A percentile compares a stretch with the other conserved stretches of the same genome.
phyloP scores from a whole-genome alignment of 1,140 invertebrate genomes.

The Cydia fagiglandana region DNA sequence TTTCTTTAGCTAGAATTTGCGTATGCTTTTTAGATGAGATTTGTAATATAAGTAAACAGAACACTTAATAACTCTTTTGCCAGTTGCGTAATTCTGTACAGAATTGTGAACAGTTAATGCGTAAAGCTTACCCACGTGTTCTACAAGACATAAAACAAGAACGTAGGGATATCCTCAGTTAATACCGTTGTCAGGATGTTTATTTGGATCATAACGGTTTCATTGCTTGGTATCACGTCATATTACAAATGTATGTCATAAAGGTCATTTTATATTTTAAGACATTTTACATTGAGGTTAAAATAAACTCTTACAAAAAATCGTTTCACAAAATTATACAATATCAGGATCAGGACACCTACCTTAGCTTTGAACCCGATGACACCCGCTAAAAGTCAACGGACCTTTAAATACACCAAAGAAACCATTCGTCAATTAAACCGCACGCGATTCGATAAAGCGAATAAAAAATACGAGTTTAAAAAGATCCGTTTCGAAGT shows the following conservation, averaged over 20 bases:
- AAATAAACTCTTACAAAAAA: not conserved
- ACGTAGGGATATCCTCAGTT: not conserved
- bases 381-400: constrained; percentile 46
- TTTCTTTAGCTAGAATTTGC: not conserved
- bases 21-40: not conserved
- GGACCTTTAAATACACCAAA: constrained; percentile 64
- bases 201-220: not conserved
- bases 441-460: constrained; percentile 66
- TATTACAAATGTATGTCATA: not conserved
- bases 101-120: not conserved
- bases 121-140: not conserved
- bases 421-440: constrained; percentile 78
- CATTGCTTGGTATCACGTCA: not conserved
- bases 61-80: not conserved
- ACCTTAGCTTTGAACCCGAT: not conserved
- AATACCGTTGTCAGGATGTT: constrained; percentile 17
- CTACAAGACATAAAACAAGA: not conserved
- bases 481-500: constrained; percentile 78
- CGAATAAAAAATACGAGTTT: constrained; percentile 73
- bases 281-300: too few relatives aligned
- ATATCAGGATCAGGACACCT: not conserved
- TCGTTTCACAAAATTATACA: not conserved
- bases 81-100: not conserved
- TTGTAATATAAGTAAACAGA: not conserved
- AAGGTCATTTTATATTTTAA: not conserved